Evolutionary conservation across 2,113 vertebrate species (phyloP), one percentile per base, ranked within the genome.

Genomic region (Pseudopipra pipra): DNA sequence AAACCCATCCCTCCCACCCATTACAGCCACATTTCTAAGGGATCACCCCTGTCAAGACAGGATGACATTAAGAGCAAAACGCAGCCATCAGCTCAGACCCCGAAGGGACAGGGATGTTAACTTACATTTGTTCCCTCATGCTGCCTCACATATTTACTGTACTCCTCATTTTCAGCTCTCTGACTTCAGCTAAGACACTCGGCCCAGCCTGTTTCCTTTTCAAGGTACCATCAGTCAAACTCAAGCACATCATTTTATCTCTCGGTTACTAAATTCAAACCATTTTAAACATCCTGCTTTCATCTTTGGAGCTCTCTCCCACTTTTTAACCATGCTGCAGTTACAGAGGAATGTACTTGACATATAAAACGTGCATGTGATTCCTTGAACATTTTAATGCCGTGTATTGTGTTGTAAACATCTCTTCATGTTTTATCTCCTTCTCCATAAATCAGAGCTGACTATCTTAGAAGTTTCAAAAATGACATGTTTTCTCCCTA

Each of bases 201-300:
- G 47, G 76, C 58, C 87, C 95, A 35, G 73, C 13, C 68, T 56
- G 63, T 71, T 96, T 95, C 58, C 91, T 96, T 95, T 84, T 89
- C 83, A 93, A 66, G 78, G 87, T 73, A 27, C 21, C n/a, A 95
- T 84, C 85, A 88, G 85, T 95, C 75, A 94, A 96, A 90, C 16
- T 23, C 88, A 93, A 87, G 56, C 72, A 90, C 27, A 93, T 80
- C 13, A 63, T 90, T 96, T 95, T 86, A 87, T 95, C 95, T 97
- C 94, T 91, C 30, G 2, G 66, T 88, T 83, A 70, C 89, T 97
- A 93, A 96, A 97, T 90, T 94, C 93, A 90, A 97, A 85, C 85
- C 89, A 91, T 94, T 97, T 96, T 87, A 96, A 96, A 96, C 66
- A 87, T 92, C 91, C 56, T 93, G 86, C 93, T 96, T 98, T 97